phyloP scores from a whole-genome alignment of 1,140 invertebrate genomes.

The Fragariocoptes setiger region DNA sequence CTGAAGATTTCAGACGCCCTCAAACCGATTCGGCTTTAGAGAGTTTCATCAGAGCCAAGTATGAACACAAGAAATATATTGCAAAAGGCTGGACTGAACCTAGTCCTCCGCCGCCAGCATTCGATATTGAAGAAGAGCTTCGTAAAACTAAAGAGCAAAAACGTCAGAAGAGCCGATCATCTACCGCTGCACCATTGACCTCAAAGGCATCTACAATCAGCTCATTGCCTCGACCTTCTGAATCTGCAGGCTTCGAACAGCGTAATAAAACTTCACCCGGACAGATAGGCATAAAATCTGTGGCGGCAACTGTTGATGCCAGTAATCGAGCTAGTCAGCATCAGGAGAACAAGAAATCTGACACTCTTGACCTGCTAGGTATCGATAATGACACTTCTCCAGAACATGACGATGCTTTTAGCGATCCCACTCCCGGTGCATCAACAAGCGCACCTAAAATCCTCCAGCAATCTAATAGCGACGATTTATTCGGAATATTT shows the following conservation, averaged over 20 bases:
- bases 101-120: slow-evolving; percentile 30
- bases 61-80: slow-evolving; percentile 91
- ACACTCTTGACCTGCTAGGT: no score
- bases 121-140: slow-evolving; percentile 15
- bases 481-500: no score
- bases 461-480: no score
- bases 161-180: no score
- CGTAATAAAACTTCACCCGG: not conserved
- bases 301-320: not conserved
- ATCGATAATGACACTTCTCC: no score
- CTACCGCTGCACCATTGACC: no score
- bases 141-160: slow-evolving; percentile 15
- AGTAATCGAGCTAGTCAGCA: not conserved
- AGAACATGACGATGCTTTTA: no score
- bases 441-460: no score
- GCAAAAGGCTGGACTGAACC: slow-evolving; percentile 79
- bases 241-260: slow-evolving; percentile 3
- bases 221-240: slow-evolving; percentile 1
- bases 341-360: slow-evolving; percentile 6
- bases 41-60: slow-evolving; percentile 79
- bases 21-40: slow-evolving; percentile 76
- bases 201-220: slow-evolving; percentile 5
- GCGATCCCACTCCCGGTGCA: no score
- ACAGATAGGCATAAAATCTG: not conserved
- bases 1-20: slow-evolving; percentile 68